Conservation (phyloP, 23 tunicate genomes). For the Clavelina lepadiformis region DNA sequence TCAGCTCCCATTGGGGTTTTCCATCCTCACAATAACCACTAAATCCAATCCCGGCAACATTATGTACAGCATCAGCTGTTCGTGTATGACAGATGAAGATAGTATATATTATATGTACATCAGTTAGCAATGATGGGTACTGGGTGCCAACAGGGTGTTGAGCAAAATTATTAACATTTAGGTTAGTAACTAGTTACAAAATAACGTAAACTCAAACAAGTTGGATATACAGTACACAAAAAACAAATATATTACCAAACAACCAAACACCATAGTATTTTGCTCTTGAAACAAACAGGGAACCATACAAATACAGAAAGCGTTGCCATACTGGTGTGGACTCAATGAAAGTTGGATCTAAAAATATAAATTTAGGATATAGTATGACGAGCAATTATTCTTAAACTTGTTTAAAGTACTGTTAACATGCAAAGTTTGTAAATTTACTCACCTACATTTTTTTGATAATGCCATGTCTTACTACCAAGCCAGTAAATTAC, state of each 20-base stretch:
- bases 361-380: not conserved
- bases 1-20: conserved; percentile 46
- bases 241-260: conserved; percentile 45
- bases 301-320: conserved; percentile 33
- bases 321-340: conserved; percentile 13
- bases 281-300: conserved; percentile 40
- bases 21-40: conserved; percentile 50
- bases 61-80: conserved; percentile 68
- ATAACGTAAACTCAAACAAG: too few relatives aligned
- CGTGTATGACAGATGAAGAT: conserved; percentile 1
- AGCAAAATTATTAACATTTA: too few relatives aligned
- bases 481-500: too few relatives aligned
- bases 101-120: too few relatives aligned
- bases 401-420: too few relatives aligned
- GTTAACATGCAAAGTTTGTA: too few relatives aligned
- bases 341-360: conserved; percentile 29
- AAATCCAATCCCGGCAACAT: conserved; percentile 83
- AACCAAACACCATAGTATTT: conserved; percentile 81
- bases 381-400: not conserved
- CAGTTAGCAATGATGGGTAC: too few relatives aligned
- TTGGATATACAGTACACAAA: too few relatives aligned
- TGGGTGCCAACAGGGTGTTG: too few relatives aligned
- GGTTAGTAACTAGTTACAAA: too few relatives aligned
- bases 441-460: too few relatives aligned
- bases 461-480: too few relatives aligned